A percentile compares a stretch with the other conserved stretches of the same genome.
Conservation (phyloP, 2,888 invertebrate species). For the Neocrepidodera transversa region DNA sequence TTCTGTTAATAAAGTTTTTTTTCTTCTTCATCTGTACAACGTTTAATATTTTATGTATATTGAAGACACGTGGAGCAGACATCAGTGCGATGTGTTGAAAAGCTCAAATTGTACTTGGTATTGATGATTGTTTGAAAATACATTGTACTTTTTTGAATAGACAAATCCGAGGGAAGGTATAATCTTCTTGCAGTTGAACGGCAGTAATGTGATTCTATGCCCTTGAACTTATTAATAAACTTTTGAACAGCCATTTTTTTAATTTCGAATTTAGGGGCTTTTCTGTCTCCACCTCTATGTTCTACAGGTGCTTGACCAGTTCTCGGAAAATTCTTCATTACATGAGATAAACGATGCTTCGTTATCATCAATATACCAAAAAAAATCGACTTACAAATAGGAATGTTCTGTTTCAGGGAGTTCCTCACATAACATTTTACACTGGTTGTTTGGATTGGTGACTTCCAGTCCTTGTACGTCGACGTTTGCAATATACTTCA, state of each 20-base stretch:
- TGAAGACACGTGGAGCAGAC: slow-evolving; percentile 21
- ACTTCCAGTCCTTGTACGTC: no score
- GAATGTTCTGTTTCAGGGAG: not conserved
- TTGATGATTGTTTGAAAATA: slow-evolving; percentile 8
- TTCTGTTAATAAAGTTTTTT: no score
- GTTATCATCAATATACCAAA: slow-evolving; percentile 1
- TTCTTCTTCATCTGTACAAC: no score
- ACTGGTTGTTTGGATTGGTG: no score
- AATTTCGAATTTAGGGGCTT: not conserved
- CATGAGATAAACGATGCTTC: not conserved
- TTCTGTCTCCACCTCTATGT: slow-evolving; percentile 8
- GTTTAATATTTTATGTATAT: slow-evolving; percentile 3
- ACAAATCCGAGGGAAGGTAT: slow-evolving; percentile 5
- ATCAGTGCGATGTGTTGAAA: slow-evolving; percentile 17
- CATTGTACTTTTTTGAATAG: slow-evolving; percentile 6
- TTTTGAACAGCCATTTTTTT: not conserved
- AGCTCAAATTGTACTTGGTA: slow-evolving; percentile 21
- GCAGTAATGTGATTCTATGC: no score
- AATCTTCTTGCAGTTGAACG: slow-evolving; percentile 4
- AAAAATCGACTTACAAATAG: not conserved
- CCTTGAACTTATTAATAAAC: slow-evolving; percentile 6
- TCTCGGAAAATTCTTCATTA: not conserved
- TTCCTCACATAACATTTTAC: no score
- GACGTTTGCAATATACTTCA: slow-evolving; percentile 16
- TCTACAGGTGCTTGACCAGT: slow-evolving; percentile 8